Base-by-base conservation (phyloP, 53 echinoderm and acorn worm species). In the Temnopleurus reevesii region DNA sequence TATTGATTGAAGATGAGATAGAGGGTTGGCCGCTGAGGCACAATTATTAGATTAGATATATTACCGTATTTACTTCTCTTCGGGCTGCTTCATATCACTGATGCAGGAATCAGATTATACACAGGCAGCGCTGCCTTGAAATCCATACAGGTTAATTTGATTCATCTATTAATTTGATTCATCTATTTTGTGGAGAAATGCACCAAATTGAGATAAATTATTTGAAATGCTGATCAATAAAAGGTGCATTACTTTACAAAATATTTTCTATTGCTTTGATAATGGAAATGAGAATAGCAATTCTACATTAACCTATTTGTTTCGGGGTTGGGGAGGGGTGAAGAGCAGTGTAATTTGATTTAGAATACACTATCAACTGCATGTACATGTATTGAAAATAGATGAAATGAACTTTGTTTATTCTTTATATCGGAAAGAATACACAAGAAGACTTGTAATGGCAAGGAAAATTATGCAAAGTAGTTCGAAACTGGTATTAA, bases 11-110 rank as follows among this genome's bases (percentile, higher is more conserved):
- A 15, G 28, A 79, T 5, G 49, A 79, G 79, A 79, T 49, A 49
- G 79, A 41, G 17, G 24, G 29, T 12, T 13, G 49, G 79, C 79
- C 4, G 46, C 30, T 8, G 79, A 79, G 46, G 46, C 30, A 18
- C 28, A 79, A 79, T 79, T 79, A 79, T 79, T 79, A 49, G 46
- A 47, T 49, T 79, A 47, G 49, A 79, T 49, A 79, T 46, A 79
- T 79, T 71, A 71, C 41, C 71, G 41, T 71, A 71, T 71, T 71
- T 71, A 71, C 71, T 23, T 71, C 71, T 71, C 71, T 71, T 71
- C 2, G 71, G 71, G 71, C 71, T 71, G 23, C 41, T 8, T 23
- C 71, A 4, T 71, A 71, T 71, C 21, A 71, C 71, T 9, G 71
- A 71, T 71, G n/a, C 38, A n/a, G 35, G 43, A 71, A 71, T 71